Conservation (phyloP, 2,797 vertebrate species). For the Oceanodroma leucorhoa region DNA sequence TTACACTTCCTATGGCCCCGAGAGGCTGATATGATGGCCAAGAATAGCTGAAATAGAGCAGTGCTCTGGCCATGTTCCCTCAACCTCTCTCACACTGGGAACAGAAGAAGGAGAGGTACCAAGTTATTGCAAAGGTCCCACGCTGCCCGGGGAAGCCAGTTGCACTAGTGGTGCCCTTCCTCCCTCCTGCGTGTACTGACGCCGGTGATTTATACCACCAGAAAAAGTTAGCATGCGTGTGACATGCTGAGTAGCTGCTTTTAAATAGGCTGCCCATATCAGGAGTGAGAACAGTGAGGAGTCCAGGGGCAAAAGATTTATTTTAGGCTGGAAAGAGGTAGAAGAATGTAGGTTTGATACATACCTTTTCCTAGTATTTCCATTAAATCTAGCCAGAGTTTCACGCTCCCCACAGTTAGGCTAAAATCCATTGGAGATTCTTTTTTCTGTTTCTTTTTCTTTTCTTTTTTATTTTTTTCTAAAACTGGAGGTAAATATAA, state of each 20-base stretch:
- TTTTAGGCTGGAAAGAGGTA: not conserved
- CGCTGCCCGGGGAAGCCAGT: not conserved
- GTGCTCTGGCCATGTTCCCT: not conserved
- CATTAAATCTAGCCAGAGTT: not conserved
- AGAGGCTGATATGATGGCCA: not conserved
- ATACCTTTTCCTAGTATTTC: not conserved
- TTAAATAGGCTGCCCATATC: not conserved
- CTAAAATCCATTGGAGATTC: not conserved
- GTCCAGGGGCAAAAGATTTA: not conserved
- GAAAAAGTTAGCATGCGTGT: not conserved
- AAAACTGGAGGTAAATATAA: not conserved
- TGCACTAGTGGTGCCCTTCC: not conserved
- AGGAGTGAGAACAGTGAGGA: not conserved
- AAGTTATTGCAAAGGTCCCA: not conserved
- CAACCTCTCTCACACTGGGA: not conserved
- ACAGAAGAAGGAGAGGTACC: not conserved
- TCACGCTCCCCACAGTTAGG: not conserved
- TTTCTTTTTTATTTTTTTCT: too few species aligned
- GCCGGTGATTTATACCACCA: not conserved
- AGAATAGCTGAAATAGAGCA: conserved; percentile 1
- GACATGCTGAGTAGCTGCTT: not conserved
- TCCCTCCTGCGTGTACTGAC: not conserved
- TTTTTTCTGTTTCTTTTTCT: fast-evolving
- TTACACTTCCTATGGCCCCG: conserved; percentile 3
- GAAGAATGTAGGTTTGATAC: not conserved